phyloP scores from a whole-genome alignment of 23 tunicate species.

The Halocynthia aurantium region DNA sequence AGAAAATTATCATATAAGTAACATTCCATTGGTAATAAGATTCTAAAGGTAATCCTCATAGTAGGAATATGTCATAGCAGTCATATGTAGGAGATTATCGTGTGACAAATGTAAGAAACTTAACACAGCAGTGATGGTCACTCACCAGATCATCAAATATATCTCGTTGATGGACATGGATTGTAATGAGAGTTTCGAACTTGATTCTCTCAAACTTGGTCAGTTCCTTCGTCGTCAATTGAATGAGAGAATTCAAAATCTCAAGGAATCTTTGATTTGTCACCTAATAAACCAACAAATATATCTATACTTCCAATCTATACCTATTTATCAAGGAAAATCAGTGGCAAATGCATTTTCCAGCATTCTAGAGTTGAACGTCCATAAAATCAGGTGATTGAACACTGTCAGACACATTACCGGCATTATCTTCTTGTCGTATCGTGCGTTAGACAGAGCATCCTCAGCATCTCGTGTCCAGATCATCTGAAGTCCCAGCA shows the following conservation, averaged over 20 bases:
- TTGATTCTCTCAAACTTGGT: conserved; percentile 92
- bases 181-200: conserved; percentile 94
- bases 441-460: conserved; percentile 76
- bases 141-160: conserved; percentile 90
- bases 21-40: too few species aligned
- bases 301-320: too few species aligned
- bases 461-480: conserved; percentile 98
- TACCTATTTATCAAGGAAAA: too few species aligned
- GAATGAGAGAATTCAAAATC: conserved; percentile 70
- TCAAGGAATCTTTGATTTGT: conserved; percentile 93
- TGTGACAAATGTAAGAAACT: conserved; percentile 3
- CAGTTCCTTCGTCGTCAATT: conserved; percentile 82
- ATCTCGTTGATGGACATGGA: conserved; percentile 98
- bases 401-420: conserved; percentile 10
- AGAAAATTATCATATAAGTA: too few species aligned
- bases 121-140: neutral
- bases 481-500: conserved; percentile 88
- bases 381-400: neutral
- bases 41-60: too few species aligned
- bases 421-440: conserved; percentile 93
- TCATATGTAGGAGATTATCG: too few species aligned
- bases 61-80: too few species aligned
- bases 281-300: neutral
- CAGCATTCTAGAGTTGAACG: neutral
- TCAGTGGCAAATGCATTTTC: too few species aligned